phyloP scores from a whole-genome alignment of 1,140 invertebrate genomes.

The Brachionus calyciflorus region DNA sequence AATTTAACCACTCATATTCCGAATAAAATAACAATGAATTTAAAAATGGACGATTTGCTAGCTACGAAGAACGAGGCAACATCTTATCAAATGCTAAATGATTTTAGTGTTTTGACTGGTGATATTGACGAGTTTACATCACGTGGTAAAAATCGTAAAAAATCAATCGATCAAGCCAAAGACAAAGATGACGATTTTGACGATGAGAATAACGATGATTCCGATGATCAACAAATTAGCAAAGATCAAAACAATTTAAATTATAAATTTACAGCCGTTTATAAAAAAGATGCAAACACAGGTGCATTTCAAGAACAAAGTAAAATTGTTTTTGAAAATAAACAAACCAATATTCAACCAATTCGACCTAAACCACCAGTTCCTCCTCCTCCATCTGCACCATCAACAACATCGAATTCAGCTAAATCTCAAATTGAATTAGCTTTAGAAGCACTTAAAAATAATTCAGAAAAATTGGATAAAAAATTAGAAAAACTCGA shows the following conservation, averaged over 20 bases:
- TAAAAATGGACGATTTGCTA: slow-evolving; percentile 43
- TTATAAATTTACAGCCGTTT: slow-evolving; percentile 41
- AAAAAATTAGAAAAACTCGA: slow-evolving; percentile 42
- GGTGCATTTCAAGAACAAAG: slow-evolving; percentile 22
- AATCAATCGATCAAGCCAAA: neutral
- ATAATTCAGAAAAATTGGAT: neutral
- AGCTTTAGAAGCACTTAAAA: neutral
- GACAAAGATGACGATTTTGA: slow-evolving; percentile 17
- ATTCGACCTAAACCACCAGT: neutral
- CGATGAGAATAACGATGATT: neutral
- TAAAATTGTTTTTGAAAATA: slow-evolving; percentile 35
- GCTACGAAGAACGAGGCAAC: neutral
- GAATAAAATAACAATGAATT: slow-evolving; percentile 43
- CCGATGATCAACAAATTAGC: too few species aligned
- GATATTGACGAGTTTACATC: slow-evolving; percentile 37
- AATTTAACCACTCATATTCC: neutral
- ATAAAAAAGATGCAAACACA: slow-evolving; percentile 7
- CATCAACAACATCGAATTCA: too few species aligned
- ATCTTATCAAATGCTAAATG: slow-evolving; percentile 31
- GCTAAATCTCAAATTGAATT: slow-evolving; percentile 34
- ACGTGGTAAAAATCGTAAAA: neutral
- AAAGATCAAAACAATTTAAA: neutral
- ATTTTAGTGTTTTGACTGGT: slow-evolving; percentile 40
- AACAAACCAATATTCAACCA: neutral
- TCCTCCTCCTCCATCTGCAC: neutral